Percentiles rank a stretch among this genome's conserved stretches.
Conservation (phyloP, 53 echinoderm and acorn worm genomes). For the Holothuria leucospilota region DNA sequence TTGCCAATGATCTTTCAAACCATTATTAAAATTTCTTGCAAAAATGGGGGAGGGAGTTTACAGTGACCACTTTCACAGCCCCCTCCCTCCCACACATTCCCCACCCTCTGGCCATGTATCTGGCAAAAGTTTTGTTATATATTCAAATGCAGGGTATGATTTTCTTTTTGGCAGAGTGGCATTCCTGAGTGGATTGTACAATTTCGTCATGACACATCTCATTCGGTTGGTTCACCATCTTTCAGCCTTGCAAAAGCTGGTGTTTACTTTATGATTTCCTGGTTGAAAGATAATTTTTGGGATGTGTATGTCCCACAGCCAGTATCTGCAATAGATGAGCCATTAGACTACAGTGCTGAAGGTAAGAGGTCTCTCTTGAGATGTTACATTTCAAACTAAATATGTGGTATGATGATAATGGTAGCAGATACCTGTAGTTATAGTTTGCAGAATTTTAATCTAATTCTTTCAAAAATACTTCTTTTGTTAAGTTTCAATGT, state of each 20-base stretch:
- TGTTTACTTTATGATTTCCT: constrained; percentile 57
- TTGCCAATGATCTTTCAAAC: too few relatives aligned
- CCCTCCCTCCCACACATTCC: too few relatives aligned
- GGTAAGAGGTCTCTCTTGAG: constrained; percentile 9
- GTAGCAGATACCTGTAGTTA: too few relatives aligned
- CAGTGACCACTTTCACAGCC: too few relatives aligned
- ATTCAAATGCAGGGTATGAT: too few relatives aligned
- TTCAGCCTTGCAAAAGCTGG: constrained; percentile 50
- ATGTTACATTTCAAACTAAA: background rate
- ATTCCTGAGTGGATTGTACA: constrained; percentile 82
- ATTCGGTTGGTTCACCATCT: constrained; percentile 67
- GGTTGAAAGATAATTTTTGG: constrained; percentile 73
- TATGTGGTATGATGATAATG: background rate
- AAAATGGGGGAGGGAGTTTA: too few relatives aligned
- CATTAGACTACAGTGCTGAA: constrained; percentile 53
- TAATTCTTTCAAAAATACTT: too few relatives aligned
- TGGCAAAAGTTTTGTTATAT: too few relatives aligned
- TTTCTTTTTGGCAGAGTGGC: constrained; percentile 47
- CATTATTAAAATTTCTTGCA: too few relatives aligned
- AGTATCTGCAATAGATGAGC: background rate
- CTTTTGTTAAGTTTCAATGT: too few relatives aligned
- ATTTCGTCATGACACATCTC: constrained; percentile 77
- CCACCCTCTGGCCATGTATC: too few relatives aligned
- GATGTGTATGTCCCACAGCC: constrained; percentile 43
- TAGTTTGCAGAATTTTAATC: too few relatives aligned